Percentiles rank a stretch among this genome's conserved stretches.
These are phyloP conservation scores for Rhagophthalmus giganteus DNA, from an alignment of 2,888 invertebrate species.

Conservation along the genomic window DNA sequence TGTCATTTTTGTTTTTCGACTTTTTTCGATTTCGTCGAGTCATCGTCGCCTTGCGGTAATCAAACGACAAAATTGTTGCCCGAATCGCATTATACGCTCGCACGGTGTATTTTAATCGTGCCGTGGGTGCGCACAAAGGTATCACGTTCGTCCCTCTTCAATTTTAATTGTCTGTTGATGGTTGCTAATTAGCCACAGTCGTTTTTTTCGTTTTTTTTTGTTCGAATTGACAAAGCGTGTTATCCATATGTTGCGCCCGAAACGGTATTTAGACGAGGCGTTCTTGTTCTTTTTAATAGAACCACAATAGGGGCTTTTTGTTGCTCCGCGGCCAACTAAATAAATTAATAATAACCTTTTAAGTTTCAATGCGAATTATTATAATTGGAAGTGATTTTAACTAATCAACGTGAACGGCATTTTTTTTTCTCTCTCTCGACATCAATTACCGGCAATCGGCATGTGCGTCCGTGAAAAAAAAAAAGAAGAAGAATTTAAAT, in stretches of 20 bases:
- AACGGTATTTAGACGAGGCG: neutral
- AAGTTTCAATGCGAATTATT: slow-evolving; percentile 12
- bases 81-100: too few relatives aligned
- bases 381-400: slow-evolving; percentile 17
- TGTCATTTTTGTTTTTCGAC: too few relatives aligned
- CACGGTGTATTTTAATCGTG: too few relatives aligned
- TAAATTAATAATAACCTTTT: neutral
- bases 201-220: slow-evolving; percentile 14
- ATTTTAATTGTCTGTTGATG: slow-evolving; percentile 35
- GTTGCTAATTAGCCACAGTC: slow-evolving; percentile 35
- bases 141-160: slow-evolving; percentile 29
- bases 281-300: neutral
- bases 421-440: too few relatives aligned
- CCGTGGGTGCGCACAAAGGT: slow-evolving; percentile 20
- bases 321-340: neutral
- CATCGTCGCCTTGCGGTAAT: too few relatives aligned
- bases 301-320: neutral
- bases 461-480: slow-evolving; percentile 18
- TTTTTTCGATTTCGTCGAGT: too few relatives aligned
- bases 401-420: slow-evolving; percentile 19
- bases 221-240: slow-evolving; percentile 12
- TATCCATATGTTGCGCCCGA: slow-evolving; percentile 13
- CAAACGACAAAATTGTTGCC: too few relatives aligned
- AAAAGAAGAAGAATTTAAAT: slow-evolving; percentile 10
- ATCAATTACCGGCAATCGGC: slow-evolving; percentile 18